A percentile compares a stretch with the other conserved stretches of the same genome.
Evolutionary conservation across 2,888 invertebrate genomes (phyloP).

Genomic region (Fragum fragum): DNA sequence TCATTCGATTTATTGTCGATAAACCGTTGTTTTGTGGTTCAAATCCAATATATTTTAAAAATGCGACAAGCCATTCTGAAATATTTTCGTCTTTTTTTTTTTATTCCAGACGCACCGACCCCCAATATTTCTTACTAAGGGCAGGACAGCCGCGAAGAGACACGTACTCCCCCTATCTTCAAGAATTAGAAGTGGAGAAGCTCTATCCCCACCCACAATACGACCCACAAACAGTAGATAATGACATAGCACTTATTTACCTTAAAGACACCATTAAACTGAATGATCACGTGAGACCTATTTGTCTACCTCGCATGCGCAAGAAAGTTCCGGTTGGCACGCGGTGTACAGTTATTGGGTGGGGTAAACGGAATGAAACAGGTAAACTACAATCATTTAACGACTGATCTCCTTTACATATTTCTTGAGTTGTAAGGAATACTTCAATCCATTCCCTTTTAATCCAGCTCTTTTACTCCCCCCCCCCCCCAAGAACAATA

Average conservation of each 20-base stretch:
- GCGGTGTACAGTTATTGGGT: conserved; percentile 78
- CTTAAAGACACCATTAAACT: conserved; percentile 74
- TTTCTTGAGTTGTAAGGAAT: too few species aligned
- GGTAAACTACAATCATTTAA: too few species aligned
- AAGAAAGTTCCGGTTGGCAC: conserved; percentile 72
- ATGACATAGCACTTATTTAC: conserved; percentile 80
- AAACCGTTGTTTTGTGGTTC: too few species aligned
- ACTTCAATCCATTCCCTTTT: too few species aligned
- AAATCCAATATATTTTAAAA: too few species aligned
- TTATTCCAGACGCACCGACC: conserved; percentile 51
- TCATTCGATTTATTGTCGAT: too few species aligned
- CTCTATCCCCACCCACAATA: conserved; percentile 72
- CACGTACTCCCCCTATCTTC: conserved; percentile 74
- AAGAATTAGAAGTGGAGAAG: conserved; percentile 69
- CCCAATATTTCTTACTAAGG: conserved; percentile 64
- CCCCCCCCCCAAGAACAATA: too few species aligned
- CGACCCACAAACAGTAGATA: conserved; percentile 72
- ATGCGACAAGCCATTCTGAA: too few species aligned
- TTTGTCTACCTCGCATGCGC: conserved; percentile 74
- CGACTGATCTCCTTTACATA: too few species aligned
- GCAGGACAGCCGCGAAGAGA: conserved; percentile 77
- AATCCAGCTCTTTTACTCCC: too few species aligned
- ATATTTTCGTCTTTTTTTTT: too few species aligned
- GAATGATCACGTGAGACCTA: conserved; percentile 80
- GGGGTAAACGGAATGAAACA: conserved; percentile 75